phyloP scores from a whole-genome alignment of 2,113 vertebrate species.

The Ovis canadensis region DNA sequence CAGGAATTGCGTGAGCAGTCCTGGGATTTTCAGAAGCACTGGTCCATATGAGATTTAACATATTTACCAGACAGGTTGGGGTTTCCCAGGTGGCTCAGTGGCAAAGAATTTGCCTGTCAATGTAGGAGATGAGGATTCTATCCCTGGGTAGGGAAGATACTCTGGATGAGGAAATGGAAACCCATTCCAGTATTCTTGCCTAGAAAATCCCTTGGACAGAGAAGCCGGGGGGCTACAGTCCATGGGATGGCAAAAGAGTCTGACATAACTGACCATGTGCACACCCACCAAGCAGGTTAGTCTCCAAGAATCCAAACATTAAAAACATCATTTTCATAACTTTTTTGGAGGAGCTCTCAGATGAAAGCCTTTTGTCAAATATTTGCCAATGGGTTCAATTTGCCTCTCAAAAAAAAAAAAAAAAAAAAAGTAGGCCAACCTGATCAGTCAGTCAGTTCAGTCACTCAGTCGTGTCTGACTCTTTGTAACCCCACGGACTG shows the following conservation, averaged over 20 bases:
- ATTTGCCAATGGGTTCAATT: neutral
- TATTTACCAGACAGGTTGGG: neutral
- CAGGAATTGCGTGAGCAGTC: neutral
- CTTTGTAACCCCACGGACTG: neutral
- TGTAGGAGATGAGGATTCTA: neutral
- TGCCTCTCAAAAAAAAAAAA: neutral
- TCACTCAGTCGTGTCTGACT: neutral
- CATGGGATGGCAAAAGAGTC: neutral
- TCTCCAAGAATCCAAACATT: neutral
- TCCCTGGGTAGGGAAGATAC: neutral
- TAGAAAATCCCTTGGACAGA: neutral
- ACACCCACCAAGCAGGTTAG: rapidly evolving
- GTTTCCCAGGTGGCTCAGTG: neutral
- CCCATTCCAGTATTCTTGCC: neutral
- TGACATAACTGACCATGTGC: neutral
- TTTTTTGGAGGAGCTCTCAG: neutral
- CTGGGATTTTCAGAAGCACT: neutral
- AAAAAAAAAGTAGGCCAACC: neutral
- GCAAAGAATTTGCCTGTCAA: neutral
- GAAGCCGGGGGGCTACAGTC: rapidly evolving
- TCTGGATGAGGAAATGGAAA: neutral
- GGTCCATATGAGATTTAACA: neutral
- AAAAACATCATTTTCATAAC: neutral
- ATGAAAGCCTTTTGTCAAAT: neutral
- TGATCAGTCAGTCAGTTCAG: neutral